Evolutionary conservation across 2,797 vertebrate genomes (phyloP), one percentile per base, ranked within the genome.

Genomic region (Gephyroberyx darwinii): DNA sequence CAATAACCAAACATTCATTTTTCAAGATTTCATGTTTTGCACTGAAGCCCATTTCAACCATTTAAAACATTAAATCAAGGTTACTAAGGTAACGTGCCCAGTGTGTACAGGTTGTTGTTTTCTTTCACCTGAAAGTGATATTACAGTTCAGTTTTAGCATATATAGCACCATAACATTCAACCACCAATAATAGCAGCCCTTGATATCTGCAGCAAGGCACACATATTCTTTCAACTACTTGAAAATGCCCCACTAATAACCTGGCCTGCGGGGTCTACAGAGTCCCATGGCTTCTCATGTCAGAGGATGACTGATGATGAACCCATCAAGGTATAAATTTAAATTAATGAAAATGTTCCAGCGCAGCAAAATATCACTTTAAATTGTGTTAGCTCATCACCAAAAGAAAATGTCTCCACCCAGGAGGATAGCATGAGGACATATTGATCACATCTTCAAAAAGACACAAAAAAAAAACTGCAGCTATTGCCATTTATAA

Each of bases 331-430:
- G 31, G 43, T 70, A 5, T 59, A 12, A 5, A 52, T 57, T 63
- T 41, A 45, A 14, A 12, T n/a, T 52, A 62, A 48, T 68, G 13
- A n/a, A 47, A 77, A 55, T 31, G 41, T 71, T 43, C 13, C n/a
- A 30, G 19, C 7, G 8, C 41, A 59, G 41, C 47, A 57, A 69
- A 70, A 70, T 65, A 71, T 62, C 35, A 33, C 17, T 57, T 54
- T 50, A 35, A 43, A 43, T 43, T 43, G 41, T 43, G 71, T 73
- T 61, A 60, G 75, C 64, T 37, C 54, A 52, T 56, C 65, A 12
- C 31, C 22, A 67, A 66, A 37, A 31, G 26, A 26, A 65, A 67
- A 64, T 9, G 26, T 60, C 50, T 54, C 43, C 31, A 45, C 37
- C 50, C 55, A 17, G n/a, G 48, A 63, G 58, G 67, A 26, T 4